Base-by-base conservation (phyloP, 2,797 vertebrate species). In the Sarcophilus harrisii region DNA sequence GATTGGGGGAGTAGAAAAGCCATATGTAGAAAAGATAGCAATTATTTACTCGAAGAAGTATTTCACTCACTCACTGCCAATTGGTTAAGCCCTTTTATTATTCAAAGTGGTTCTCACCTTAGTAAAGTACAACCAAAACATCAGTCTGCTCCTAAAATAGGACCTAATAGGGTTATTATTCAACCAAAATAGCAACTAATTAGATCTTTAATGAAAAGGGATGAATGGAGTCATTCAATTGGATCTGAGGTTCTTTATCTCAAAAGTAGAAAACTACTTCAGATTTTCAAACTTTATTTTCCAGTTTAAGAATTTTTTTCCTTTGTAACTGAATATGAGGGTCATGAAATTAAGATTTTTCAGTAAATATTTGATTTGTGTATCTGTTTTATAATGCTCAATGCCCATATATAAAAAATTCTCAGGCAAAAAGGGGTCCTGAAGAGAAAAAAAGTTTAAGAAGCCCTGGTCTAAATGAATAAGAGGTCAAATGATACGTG, bases 241-340 rank as follows among this genome's bases (percentile, higher is more conserved):
- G 57, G 52, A 91, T 96, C 60, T 45, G 92, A 92, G 91, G 13
- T 97, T 94, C 95, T 93, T 92, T 92, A 52, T 8, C 87, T 54
- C 8, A 66, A 91, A 96, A 32, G 58, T 94, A 98, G 96, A 93
- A 90, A 91, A 91, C 60, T 92, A 2, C 58, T 97, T 94, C 91
- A 91, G 94, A 66, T 90, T 27, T 92, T 96, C 58, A 93, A 81
- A 66, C 21, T 91, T 97, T 81, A 21, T 96, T 96, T 58, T 58
- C 94, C 87, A 54, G 66, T 97, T 96, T 96, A 95, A 97, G 94
- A 87, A 97, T 91, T 57, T 16, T 55, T 55, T 55, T 0, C 54
- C 52, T 52, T 55, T 55, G 54, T 55, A 11, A 55, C 54, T 55
- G 54, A 55, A 55, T 55, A 55, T 55, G 54, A 1, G 10, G 54